phyloP scores from a whole-genome alignment of 2,113 vertebrate species.

The Struthio camelus region DNA sequence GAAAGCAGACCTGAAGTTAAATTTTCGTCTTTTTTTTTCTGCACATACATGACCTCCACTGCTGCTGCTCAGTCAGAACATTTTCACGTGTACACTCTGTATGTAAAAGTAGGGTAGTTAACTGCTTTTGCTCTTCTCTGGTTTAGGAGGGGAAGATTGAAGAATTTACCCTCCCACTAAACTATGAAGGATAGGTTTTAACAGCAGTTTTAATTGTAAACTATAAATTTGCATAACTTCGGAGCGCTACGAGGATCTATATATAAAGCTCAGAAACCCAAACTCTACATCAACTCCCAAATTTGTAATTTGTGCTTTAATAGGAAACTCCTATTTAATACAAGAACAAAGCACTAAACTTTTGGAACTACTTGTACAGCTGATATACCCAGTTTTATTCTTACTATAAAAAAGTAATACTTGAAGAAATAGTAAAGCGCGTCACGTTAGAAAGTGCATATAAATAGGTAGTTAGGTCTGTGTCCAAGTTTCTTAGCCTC shows the following conservation, averaged over 20 bases:
- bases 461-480: neutral
- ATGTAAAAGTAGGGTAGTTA: neutral
- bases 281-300: neutral
- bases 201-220: conserved; percentile 2
- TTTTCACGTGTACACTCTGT: neutral
- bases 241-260: neutral
- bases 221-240: neutral
- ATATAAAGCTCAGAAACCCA: neutral
- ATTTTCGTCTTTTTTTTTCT: neutral
- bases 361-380: neutral
- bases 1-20: neutral
- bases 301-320: neutral
- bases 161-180: neutral
- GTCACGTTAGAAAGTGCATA: neutral
- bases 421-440: neutral
- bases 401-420: neutral
- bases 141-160: neutral
- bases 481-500: neutral
- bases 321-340: neutral
- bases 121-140: neutral
- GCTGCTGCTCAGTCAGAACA: neutral
- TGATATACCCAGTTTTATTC: neutral
- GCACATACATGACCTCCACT: neutral
- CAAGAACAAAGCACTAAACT: neutral
- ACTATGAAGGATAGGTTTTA: neutral